Evolutionary conservation across 2,113 vertebrate genomes (phyloP).

Genomic region (Cettia cetti): DNA sequence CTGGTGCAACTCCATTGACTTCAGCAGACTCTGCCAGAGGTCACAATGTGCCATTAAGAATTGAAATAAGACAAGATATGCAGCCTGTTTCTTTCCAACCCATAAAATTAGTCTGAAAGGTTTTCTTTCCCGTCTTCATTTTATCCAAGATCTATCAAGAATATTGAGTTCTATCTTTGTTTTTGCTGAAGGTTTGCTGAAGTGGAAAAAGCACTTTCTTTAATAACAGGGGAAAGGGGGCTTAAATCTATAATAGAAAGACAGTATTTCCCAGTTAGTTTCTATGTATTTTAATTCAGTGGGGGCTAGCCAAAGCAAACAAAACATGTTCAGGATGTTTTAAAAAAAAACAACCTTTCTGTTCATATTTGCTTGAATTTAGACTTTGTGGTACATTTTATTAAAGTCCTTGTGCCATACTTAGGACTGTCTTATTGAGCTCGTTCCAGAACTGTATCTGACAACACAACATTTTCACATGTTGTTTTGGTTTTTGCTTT

Average conservation of each 20-base stretch:
- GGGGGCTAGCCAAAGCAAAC: background rate
- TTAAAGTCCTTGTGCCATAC: background rate
- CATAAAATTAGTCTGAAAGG: slow-evolving; percentile 1
- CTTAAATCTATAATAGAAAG: background rate
- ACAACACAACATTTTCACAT: background rate
- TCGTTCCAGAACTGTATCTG: background rate
- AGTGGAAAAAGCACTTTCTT: background rate
- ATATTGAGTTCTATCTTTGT: slow-evolving; percentile 18
- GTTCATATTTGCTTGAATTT: background rate
- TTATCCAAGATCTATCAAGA: slow-evolving; percentile 21
- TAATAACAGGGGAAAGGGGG: background rate
- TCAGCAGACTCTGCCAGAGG: background rate
- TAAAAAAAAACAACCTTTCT: background rate
- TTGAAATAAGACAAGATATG: background rate
- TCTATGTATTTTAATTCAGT: background rate
- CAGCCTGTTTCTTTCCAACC: background rate
- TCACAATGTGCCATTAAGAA: background rate
- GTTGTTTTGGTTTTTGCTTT: background rate
- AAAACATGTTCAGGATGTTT: background rate
- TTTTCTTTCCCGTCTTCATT: slow-evolving; percentile 10
- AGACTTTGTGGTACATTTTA: background rate
- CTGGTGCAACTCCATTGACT: background rate
- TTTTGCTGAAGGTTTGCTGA: background rate
- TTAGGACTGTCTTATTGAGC: background rate
- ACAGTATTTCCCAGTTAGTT: background rate